These are phyloP conservation scores for Calliphora vomitoria DNA, from an alignment of 2,888 invertebrate species.

Conservation along the genomic window DNA sequence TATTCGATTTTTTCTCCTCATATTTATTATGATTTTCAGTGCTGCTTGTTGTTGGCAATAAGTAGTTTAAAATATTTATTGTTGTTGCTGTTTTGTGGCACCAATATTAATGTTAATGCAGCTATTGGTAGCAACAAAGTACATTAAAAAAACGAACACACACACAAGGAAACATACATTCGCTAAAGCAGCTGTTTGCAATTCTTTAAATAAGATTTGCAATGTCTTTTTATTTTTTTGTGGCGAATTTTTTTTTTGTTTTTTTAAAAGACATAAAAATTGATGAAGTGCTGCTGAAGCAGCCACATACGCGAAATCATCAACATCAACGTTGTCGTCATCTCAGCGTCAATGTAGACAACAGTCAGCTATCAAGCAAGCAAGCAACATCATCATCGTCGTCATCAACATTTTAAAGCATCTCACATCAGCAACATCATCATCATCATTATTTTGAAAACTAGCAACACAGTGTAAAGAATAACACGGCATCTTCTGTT, in stretches of 20 bases:
- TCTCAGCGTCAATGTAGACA: conserved; percentile 59
- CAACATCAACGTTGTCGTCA: conserved; percentile 59
- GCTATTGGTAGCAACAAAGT: conserved; percentile 59
- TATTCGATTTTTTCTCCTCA: background rate
- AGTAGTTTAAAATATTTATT: conserved; percentile 58
- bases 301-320: conserved; percentile 71
- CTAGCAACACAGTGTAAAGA: conserved; percentile 68
- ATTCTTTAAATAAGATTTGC: conserved; percentile 72
- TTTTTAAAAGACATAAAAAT: conserved; percentile 75
- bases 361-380: conserved; percentile 9
- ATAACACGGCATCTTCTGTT: conserved; percentile 63
- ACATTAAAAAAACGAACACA: conserved; percentile 8
- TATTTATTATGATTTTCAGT: conserved; percentile 40
- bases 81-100: conserved; percentile 67
- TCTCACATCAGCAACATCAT: conserved; percentile 51
- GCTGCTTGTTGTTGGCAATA: conserved; percentile 56
- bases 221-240: conserved; percentile 47
- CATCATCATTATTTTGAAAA: conserved; percentile 40
- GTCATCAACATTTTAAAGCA: conserved; percentile 55
- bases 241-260: conserved; percentile 15
- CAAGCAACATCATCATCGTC: conserved; percentile 54
- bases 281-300: conserved; percentile 76
- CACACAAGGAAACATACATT: conserved; percentile 39
- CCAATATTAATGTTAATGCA: conserved; percentile 51
- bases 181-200: conserved; percentile 73